These are phyloP conservation scores for Machaerirhynchus nigripectus DNA, from an alignment of 2,113 vertebrate genomes.

Conservation along the genomic window DNA sequence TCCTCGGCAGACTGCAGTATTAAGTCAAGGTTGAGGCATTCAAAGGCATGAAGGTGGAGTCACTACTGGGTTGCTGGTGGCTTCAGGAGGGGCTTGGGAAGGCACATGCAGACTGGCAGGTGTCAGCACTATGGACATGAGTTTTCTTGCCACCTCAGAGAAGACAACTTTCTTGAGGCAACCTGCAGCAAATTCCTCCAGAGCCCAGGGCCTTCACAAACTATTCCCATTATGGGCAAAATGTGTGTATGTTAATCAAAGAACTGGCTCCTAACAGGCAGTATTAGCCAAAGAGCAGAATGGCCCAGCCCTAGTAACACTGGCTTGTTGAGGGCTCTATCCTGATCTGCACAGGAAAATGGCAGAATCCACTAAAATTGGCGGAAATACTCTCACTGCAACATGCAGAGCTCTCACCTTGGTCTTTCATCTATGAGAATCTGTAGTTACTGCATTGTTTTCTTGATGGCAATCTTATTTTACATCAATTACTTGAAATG, in stretches of 20 bases:
- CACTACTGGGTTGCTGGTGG: background rate
- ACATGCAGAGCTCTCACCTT: background rate
- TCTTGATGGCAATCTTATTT: background rate
- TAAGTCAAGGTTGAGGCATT: background rate
- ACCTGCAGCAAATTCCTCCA: background rate
- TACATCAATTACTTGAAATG: background rate
- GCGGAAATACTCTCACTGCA: background rate
- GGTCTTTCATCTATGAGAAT: background rate
- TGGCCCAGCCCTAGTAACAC: fast-evolving
- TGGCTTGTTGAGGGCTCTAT: background rate
- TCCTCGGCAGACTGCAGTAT: background rate
- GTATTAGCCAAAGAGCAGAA: background rate
- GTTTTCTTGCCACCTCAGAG: background rate
- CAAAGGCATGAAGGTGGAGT: background rate
- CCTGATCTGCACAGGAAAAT: background rate
- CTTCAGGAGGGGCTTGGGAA: background rate
- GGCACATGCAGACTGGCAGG: background rate
- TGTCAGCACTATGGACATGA: background rate
- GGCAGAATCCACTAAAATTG: background rate
- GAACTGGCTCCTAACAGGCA: background rate
- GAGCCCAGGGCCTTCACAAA: background rate
- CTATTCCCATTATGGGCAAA: background rate
- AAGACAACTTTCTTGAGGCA: background rate
- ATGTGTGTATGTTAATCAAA: background rate
- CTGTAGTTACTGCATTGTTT: background rate